Percentiles rank a stretch among this genome's conserved stretches.
Conservation (phyloP, 2,888 invertebrate species). For the Drosophila meridiana region DNA sequence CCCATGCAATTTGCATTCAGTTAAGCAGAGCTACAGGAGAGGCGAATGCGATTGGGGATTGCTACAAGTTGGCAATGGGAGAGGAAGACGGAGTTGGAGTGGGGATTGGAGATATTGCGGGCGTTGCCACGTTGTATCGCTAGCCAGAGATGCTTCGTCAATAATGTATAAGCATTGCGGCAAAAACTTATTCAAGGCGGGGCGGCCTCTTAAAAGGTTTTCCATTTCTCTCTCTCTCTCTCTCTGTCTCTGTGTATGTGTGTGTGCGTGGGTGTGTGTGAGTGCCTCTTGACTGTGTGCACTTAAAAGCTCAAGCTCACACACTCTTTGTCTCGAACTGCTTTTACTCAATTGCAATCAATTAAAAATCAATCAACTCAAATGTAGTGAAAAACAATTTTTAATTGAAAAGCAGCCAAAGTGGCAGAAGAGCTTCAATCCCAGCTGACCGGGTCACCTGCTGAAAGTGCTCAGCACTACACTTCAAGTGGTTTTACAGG, state of each 20-base stretch:
- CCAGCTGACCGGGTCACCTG: slow-evolving; percentile 52
- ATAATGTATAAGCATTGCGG: slow-evolving; percentile 73
- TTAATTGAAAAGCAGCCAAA: slow-evolving; percentile 74
- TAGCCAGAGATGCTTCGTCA: slow-evolving; percentile 53
- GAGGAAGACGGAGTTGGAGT: not conserved
- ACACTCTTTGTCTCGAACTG: slow-evolving; percentile 46
- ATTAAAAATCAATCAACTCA: slow-evolving; percentile 81
- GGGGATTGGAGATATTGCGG: slow-evolving; percentile 13
- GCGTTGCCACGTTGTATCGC: slow-evolving; percentile 20
- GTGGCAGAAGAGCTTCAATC: slow-evolving; percentile 32
- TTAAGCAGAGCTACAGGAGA: slow-evolving; percentile 21
- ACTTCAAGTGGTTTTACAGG: slow-evolving; percentile 61
- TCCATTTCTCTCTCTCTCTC: slow-evolving; percentile 19
- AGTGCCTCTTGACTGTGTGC: slow-evolving; percentile 27
- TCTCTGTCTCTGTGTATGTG: slow-evolving; percentile 3
- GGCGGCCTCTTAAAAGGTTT: slow-evolving; percentile 55
- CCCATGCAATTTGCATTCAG: slow-evolving; percentile 71
- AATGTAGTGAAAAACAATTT: slow-evolving; percentile 80
- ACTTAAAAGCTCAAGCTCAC: slow-evolving; percentile 36
- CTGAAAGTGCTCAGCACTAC: slow-evolving; percentile 44
- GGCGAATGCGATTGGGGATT: slow-evolving; percentile 3
- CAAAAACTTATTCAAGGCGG: slow-evolving; percentile 43
- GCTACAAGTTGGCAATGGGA: not conserved
- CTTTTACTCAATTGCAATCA: slow-evolving; percentile 72
- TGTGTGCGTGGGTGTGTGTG: slow-evolving; percentile 5